Evolutionary conservation across 2,888 invertebrate genomes (phyloP).

Genomic region (Machimus rusticus): DNA sequence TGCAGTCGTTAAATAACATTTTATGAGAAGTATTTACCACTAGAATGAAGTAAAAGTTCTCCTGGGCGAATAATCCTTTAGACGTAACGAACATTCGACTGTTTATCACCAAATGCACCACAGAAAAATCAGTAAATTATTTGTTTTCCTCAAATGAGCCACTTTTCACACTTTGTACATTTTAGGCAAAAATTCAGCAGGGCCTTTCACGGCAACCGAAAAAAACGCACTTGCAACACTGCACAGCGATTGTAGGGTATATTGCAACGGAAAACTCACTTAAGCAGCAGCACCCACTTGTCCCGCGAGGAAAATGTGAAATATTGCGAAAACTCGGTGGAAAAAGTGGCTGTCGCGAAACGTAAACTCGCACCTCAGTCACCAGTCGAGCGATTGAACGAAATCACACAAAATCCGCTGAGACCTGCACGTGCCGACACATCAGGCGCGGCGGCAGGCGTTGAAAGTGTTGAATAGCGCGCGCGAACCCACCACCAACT

Average conservation of each 20-base stretch:
- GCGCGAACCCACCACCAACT: constrained; percentile 31
- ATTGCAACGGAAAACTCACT: background rate
- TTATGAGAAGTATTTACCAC: background rate
- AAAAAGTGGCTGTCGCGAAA: background rate
- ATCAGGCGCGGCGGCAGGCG: constrained; percentile 4
- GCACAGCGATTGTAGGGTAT: background rate
- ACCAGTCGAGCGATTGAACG: background rate
- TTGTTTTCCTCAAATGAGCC: background rate
- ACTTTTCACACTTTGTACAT: background rate
- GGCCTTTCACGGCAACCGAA: background rate
- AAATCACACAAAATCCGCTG: background rate
- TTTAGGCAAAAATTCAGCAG: background rate
- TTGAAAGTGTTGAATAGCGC: constrained; percentile 32
- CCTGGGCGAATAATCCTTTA: background rate
- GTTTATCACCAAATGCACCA: background rate
- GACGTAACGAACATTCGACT: background rate
- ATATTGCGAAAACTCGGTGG: background rate
- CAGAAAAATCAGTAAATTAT: background rate
- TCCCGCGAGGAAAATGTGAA: background rate
- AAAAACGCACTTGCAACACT: background rate
- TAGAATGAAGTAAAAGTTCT: background rate
- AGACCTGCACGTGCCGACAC: constrained; percentile 30
- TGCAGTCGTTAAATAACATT: background rate
- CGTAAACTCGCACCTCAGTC: background rate
- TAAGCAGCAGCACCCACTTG: background rate